phyloP scores from a whole-genome alignment of 1,140 invertebrate genomes.

The Psilanteris sp. region DNA sequence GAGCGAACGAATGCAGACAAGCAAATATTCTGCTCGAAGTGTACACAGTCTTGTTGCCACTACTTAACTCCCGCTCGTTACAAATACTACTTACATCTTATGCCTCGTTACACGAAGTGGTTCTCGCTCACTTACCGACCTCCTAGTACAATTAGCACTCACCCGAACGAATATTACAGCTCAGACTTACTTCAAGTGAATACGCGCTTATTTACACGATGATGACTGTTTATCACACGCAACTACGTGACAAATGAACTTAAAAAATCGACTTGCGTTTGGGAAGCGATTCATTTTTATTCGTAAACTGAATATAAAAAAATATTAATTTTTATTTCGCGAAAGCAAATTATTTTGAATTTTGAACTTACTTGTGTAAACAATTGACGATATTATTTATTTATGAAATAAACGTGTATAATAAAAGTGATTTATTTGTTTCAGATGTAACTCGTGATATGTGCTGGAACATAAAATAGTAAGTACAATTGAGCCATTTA shows the following conservation, averaged over 20 bases:
- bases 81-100: conserved; percentile 40
- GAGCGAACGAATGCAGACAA: conserved; percentile 37
- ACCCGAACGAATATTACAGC: conserved; percentile 20
- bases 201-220: conserved; percentile 2
- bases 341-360: too few species aligned
- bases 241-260: conserved; percentile 1
- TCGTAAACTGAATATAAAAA: too few species aligned
- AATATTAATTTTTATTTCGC: too few species aligned
- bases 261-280: too few species aligned
- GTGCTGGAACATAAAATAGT: too few species aligned
- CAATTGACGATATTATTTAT: too few species aligned
- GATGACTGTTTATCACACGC: conserved; percentile 10
- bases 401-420: too few species aligned
- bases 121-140: conserved; percentile 32
- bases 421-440: too few species aligned
- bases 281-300: too few species aligned
- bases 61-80: conserved; percentile 45
- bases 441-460: too few species aligned
- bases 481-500: too few species aligned
- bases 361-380: too few species aligned
- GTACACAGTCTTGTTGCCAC: conserved; percentile 30
- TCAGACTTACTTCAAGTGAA: conserved; percentile 4
- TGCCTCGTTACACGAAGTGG: conserved; percentile 39
- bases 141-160: conserved; percentile 39
- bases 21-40: conserved; percentile 29